phyloP scores from a whole-genome alignment of 35 echinoderm and acorn worm species.

The Ophioderma brevispina region DNA sequence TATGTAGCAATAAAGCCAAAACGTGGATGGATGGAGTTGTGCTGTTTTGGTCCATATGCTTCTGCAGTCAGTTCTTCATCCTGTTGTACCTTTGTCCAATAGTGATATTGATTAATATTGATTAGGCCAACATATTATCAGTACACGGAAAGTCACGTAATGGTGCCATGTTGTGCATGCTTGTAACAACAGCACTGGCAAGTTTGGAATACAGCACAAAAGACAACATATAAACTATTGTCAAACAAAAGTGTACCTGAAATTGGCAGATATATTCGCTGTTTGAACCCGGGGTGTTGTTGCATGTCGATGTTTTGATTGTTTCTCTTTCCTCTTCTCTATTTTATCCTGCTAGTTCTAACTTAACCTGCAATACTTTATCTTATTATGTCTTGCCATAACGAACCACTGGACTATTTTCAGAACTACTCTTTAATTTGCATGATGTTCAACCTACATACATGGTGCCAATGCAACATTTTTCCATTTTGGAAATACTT shows the following conservation, averaged over 20 bases:
- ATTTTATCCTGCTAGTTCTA: background rate
- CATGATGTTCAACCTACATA: too few species aligned
- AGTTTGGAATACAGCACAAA: background rate
- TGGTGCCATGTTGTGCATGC: slow-evolving; percentile 8
- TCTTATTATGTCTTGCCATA: too few species aligned
- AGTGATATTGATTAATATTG: slow-evolving; percentile 2
- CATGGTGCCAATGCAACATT: too few species aligned
- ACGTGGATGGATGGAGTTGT: background rate
- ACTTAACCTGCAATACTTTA: too few species aligned
- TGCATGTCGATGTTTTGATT: background rate
- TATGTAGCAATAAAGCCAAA: background rate
- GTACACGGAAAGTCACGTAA: background rate
- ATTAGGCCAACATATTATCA: background rate
- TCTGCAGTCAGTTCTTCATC: background rate
- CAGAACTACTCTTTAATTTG: too few species aligned
- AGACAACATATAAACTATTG: background rate
- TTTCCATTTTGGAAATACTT: too few species aligned
- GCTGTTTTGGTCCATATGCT: slow-evolving; percentile 9
- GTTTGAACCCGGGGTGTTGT: background rate
- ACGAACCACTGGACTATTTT: too few species aligned
- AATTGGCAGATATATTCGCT: slow-evolving; percentile 1
- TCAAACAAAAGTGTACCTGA: background rate
- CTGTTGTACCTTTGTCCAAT: background rate
- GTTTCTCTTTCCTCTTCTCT: background rate
- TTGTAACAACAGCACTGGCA: background rate